Evolutionary conservation across 2,113 vertebrate species (phyloP).

Genomic region (Castor canadensis): DNA sequence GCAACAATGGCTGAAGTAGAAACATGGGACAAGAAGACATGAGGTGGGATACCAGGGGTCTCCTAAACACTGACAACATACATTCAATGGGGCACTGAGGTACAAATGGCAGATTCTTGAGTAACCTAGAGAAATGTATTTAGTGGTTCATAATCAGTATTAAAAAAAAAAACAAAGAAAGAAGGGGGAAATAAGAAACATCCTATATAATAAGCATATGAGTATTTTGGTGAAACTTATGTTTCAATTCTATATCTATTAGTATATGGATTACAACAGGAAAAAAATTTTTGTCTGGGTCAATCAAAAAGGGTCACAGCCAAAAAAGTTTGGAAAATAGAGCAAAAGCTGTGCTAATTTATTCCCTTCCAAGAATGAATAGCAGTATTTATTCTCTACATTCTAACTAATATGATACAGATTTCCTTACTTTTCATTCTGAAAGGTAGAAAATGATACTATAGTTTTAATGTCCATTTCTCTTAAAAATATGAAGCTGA

Average conservation of each 20-base stretch:
- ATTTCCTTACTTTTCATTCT: not conserved
- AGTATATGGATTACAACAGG: not conserved
- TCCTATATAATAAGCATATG: not conserved
- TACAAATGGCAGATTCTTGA: not conserved
- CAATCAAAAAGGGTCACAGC: not conserved
- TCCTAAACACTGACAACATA: not conserved
- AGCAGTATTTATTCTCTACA: not conserved
- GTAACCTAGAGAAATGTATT: not conserved
- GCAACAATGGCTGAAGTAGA: not conserved
- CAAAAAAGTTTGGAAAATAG: not conserved
- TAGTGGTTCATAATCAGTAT: not conserved
- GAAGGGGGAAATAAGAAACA: not conserved
- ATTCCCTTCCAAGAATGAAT: not conserved
- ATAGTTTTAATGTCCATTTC: not conserved
- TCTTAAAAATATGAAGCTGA: constrained; percentile 16
- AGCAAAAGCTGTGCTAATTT: not conserved
- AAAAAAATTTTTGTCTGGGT: not conserved
- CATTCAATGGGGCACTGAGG: not conserved
- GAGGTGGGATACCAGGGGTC: not conserved
- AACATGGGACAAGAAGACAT: not conserved
- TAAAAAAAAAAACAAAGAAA: not conserved
- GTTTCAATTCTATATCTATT: not conserved
- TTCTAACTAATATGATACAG: not conserved
- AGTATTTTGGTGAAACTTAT: not conserved
- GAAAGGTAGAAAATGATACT: not conserved